Conservation (phyloP, 2,888 invertebrate genomes). For the Drosophila putrida region DNA sequence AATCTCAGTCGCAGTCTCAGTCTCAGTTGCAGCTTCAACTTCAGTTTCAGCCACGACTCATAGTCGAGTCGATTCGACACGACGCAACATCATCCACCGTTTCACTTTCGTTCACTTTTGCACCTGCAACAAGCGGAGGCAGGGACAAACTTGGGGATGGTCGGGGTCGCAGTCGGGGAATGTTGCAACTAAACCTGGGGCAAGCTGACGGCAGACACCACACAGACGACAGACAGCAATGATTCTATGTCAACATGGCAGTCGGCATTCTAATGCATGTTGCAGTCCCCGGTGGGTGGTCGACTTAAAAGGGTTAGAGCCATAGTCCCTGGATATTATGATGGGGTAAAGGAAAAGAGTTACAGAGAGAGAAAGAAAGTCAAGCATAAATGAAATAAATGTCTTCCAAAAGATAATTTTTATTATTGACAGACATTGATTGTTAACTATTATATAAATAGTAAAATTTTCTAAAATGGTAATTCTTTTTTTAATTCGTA, state of each 20-base stretch:
- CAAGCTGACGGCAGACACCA: conserved; percentile 29
- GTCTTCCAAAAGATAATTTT: too few relatives aligned
- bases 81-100: conserved; percentile 63
- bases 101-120: conserved; percentile 70
- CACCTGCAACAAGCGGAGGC: conserved; percentile 58
- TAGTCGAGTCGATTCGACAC: background rate
- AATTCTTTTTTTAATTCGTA: too few relatives aligned
- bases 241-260: conserved; percentile 74
- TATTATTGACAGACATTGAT: too few relatives aligned
- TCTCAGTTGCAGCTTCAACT: background rate
- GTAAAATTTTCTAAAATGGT: too few relatives aligned
- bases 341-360: background rate
- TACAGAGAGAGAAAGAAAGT: background rate
- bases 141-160: background rate
- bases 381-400: too few relatives aligned
- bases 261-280: conserved; percentile 57
- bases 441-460: too few relatives aligned
- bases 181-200: conserved; percentile 54
- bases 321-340: background rate
- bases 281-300: conserved; percentile 35
- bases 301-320: conserved; percentile 52
- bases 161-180: too few relatives aligned
- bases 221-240: too few relatives aligned
- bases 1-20: background rate
- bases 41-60: background rate